Conservation (phyloP, 2,797 vertebrate species). For the Scolopax bukidnonensis region DNA sequence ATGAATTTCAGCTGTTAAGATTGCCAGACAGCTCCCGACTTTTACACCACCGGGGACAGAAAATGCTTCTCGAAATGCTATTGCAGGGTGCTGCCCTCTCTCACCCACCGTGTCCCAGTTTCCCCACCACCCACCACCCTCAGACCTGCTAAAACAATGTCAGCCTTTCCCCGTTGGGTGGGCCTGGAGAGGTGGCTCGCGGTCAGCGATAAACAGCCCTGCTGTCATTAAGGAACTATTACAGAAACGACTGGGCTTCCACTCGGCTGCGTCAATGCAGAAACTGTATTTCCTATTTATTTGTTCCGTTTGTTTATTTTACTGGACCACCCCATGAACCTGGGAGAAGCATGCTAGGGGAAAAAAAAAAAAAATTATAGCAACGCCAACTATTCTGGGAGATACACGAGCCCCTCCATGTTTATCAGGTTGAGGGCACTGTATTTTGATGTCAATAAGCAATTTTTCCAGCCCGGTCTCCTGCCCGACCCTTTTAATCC, state of each 20-base stretch:
- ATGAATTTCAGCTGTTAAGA: constrained; percentile 62
- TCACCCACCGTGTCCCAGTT: not conserved
- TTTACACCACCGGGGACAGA: constrained; percentile 25
- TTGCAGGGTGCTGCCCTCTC: constrained; percentile 4
- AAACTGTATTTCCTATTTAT: constrained; percentile 78
- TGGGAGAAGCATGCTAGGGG: constrained; percentile 72
- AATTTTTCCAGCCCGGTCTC: constrained; percentile 99
- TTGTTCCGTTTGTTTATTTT: constrained; percentile 82
- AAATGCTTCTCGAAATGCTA: constrained; percentile 53
- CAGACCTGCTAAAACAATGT: constrained; percentile 28
- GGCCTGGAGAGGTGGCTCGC: not conserved
- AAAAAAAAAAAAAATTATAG: constrained; percentile 79
- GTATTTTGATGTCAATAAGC: constrained; percentile 99
- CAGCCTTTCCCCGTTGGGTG: constrained; percentile 15
- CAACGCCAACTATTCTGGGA: constrained; percentile 85
- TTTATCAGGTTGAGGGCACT: constrained; percentile 99
- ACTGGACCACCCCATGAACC: constrained; percentile 82
- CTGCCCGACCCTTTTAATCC: constrained; percentile 99
- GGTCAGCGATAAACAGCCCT: constrained; percentile 42
- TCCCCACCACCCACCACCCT: not conserved
- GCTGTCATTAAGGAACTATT: constrained; percentile 56
- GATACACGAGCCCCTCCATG: constrained; percentile 94
- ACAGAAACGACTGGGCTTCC: constrained; percentile 51
- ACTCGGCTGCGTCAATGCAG: constrained; percentile 49
- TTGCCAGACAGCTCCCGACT: constrained; percentile 47